A percentile compares a stretch with the other conserved stretches of the same genome.
Conservation (phyloP, 2,113 vertebrate species). For the Cephalopterus ornatus region DNA sequence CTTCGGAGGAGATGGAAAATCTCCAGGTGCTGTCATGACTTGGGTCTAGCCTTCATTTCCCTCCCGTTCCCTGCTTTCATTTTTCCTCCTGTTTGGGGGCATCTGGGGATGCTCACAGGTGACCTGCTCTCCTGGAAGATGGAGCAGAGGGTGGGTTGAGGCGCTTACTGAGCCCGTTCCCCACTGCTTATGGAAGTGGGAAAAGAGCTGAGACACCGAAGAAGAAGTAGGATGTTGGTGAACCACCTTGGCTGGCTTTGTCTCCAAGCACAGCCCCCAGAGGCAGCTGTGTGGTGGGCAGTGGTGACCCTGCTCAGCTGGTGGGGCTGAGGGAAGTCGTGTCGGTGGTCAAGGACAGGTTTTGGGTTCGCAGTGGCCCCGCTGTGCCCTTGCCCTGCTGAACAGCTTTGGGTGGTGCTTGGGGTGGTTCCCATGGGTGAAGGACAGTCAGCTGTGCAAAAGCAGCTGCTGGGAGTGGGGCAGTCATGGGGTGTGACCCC, state of each 20-base stretch:
- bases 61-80: not conserved
- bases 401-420: not conserved
- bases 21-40: not conserved
- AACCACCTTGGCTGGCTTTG: not conserved
- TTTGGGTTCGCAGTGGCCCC: not conserved
- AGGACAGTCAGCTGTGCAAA: not conserved
- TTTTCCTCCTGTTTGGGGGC: not conserved
- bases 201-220: not conserved
- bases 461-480: not conserved
- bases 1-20: not conserved
- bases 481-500: accelerated
- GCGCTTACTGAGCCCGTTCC: accelerated
- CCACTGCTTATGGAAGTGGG: not conserved
- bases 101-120: not conserved
- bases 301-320: not conserved
- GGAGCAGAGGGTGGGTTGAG: not conserved
- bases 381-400: not conserved
- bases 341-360: accelerated
- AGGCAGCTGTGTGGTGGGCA: not conserved
- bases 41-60: not conserved
- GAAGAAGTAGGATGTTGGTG: not conserved
- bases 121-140: not conserved
- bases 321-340: accelerated
- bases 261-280: not conserved
- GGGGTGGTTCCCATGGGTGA: not conserved